Percentiles rank a stretch among this genome's conserved stretches.
phyloP scores from a whole-genome alignment of 1,140 invertebrate species.

The Pectinophora gossypiella region DNA sequence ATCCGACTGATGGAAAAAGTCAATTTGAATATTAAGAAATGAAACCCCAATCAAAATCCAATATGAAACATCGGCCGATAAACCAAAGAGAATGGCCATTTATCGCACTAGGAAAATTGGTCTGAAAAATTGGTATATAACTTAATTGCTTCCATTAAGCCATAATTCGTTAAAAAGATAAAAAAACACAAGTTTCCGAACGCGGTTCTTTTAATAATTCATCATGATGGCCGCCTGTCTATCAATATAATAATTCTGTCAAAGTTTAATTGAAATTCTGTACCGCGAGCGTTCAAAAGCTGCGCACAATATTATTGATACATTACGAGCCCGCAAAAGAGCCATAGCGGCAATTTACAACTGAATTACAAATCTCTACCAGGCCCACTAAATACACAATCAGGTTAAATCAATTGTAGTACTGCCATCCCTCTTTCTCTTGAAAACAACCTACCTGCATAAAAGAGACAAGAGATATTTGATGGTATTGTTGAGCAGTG shows the following conservation, averaged over 20 bases:
- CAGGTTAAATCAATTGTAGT: conserved; percentile 58
- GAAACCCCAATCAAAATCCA: too few relatives aligned
- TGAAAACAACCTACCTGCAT: neutral
- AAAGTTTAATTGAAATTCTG: conserved; percentile 71
- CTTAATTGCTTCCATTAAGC: neutral
- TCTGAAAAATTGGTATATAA: too few relatives aligned
- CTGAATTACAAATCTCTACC: conserved; percentile 68
- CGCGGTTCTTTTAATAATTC: conserved; percentile 42
- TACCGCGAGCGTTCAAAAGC: conserved; percentile 42
- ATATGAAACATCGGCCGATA: too few relatives aligned
- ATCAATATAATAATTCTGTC: conserved; percentile 73
- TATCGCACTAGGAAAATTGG: too few relatives aligned
- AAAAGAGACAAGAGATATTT: conserved; percentile 24
- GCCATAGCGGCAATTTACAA: conserved; percentile 63
- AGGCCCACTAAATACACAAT: conserved; percentile 67
- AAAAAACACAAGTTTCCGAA: conserved; percentile 23
- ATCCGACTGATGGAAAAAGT: too few relatives aligned
- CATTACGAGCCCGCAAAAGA: conserved; percentile 61
- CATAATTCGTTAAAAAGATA: conserved; percentile 16
- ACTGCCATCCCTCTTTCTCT: conserved; percentile 25
- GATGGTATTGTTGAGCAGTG: conserved; percentile 28
- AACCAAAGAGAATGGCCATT: too few relatives aligned
- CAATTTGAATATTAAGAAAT: too few relatives aligned
- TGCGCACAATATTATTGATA: conserved; percentile 61
- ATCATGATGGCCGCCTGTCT: conserved; percentile 56